Evolutionary conservation across 2,888 invertebrate genomes (phyloP).

Genomic region (Pandemis heparana): DNA sequence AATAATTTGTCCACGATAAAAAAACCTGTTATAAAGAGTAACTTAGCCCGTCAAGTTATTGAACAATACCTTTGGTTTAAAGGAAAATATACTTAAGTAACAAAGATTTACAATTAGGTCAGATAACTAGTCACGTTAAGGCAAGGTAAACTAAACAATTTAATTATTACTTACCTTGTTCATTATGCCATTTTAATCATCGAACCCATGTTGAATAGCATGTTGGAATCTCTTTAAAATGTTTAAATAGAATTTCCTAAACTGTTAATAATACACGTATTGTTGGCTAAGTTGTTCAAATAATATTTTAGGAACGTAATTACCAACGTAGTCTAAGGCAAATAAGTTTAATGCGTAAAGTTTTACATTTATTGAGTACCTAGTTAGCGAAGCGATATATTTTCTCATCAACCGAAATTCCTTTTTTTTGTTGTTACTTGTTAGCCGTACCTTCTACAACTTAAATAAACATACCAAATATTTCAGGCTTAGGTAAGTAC

Average conservation of each 20-base stretch:
- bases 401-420: not conserved
- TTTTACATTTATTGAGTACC: not conserved
- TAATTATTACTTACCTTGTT: not conserved
- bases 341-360: not conserved
- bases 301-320: not conserved
- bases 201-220: not conserved
- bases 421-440: not conserved
- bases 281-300: not conserved
- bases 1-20: no score
- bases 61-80: no score
- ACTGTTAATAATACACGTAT: not conserved
- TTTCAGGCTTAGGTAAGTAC: no score
- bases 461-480: no score
- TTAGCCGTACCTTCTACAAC: not conserved
- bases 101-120: slow-evolving; percentile 5
- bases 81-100: no score
- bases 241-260: not conserved
- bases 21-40: no score
- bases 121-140: slow-evolving; percentile 6
- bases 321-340: not conserved
- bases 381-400: not conserved
- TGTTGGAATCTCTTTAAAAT: not conserved
- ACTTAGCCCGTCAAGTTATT: no score
- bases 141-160: slow-evolving; percentile 8
- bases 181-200: not conserved